Evolutionary conservation across 2,113 vertebrate genomes (phyloP).

Genomic region (Quiscalus mexicanus): DNA sequence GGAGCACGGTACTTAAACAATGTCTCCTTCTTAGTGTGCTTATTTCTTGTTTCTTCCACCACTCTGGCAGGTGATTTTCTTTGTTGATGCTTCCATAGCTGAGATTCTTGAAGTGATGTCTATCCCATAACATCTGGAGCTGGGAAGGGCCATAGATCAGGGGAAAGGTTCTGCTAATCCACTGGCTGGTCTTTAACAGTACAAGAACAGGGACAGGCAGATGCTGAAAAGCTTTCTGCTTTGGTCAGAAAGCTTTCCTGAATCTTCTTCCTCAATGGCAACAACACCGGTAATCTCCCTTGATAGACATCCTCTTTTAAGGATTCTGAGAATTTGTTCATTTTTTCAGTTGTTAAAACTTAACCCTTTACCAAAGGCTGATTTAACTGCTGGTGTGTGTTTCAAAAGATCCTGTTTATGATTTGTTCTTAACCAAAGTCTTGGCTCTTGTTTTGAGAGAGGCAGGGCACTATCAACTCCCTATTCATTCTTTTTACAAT

Average conservation of each 20-base stretch:
- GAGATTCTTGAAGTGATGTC: not conserved
- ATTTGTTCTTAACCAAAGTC: not conserved
- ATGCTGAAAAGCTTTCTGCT: not conserved
- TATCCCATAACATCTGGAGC: not conserved
- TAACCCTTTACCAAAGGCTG: not conserved
- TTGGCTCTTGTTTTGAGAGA: not conserved
- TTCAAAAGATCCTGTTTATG: not conserved
- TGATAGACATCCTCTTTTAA: not conserved
- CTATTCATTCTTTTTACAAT: not conserved
- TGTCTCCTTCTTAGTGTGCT: not conserved
- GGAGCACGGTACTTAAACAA: not conserved
- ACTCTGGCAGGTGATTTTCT: not conserved
- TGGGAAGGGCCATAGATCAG: not conserved
- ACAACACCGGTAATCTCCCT: not conserved
- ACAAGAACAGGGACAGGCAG: not conserved
- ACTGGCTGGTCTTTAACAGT: not conserved
- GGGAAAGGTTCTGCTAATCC: not conserved
- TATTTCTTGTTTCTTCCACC: not conserved
- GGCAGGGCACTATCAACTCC: not conserved
- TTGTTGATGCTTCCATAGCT: not conserved
- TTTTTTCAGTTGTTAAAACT: not conserved
- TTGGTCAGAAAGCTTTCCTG: not conserved
- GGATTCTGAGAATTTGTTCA: not conserved
- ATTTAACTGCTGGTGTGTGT: not conserved
- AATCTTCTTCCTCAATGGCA: not conserved